Conservation (phyloP, 1,140 invertebrate genomes). For the Cydia strobilella region DNA sequence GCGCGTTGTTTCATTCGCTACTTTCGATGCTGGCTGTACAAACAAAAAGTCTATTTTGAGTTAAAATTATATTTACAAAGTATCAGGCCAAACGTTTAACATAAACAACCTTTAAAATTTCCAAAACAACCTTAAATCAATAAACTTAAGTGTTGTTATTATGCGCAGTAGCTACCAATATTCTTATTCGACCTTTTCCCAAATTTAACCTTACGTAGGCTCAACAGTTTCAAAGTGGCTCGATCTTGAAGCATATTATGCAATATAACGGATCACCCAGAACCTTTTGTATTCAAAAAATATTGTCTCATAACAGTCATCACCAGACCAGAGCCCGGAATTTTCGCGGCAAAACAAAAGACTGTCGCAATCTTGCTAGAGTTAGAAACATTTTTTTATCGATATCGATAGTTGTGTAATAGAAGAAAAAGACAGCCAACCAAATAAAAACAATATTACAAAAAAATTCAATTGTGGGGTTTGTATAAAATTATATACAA, state of each 20-base stretch:
- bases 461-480: no score
- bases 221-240: neutral
- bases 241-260: neutral
- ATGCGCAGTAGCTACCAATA: neutral
- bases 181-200: neutral
- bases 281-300: neutral
- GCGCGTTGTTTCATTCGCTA: no score
- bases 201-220: neutral
- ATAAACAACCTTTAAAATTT: neutral
- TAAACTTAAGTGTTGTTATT: neutral
- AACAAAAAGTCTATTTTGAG: no score
- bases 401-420: no score
- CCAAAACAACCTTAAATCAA: neutral
- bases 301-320: neutral
- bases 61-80: neutral
- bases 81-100: neutral
- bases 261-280: neutral
- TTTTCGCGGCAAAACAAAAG: no score
- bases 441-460: no score
- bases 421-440: no score
- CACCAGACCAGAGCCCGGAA: no score
- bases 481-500: no score
- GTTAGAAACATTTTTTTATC: no score
- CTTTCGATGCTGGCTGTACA: no score
- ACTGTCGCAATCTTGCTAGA: no score